Percentiles rank a stretch among this genome's conserved stretches.
phyloP scores from a whole-genome alignment of 1,140 invertebrate genomes.

The Drosophila persimilis region DNA sequence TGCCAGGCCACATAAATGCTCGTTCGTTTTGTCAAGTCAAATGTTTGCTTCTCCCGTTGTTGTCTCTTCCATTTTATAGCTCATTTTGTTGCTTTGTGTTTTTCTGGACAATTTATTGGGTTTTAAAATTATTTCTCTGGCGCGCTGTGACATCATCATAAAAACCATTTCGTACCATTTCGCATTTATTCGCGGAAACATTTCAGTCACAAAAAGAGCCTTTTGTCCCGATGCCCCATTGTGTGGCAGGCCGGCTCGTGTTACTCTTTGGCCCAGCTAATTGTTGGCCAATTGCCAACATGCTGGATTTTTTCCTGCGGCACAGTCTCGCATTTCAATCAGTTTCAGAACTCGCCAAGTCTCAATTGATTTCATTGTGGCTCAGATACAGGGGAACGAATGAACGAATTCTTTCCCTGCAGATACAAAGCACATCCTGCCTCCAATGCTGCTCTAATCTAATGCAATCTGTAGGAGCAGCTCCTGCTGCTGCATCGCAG shows the following conservation, averaged over 20 bases:
- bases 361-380: slow-evolving; percentile 31
- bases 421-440: slow-evolving; percentile 26
- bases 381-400: background rate
- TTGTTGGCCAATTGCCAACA: slow-evolving; percentile 35
- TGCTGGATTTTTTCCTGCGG: background rate
- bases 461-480: slow-evolving; percentile 38
- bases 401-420: slow-evolving; percentile 11
- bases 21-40: slow-evolving; percentile 54
- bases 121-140: slow-evolving; percentile 60
- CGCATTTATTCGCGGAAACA: slow-evolving; percentile 36
- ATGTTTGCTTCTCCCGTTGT: slow-evolving; percentile 26
- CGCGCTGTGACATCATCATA: slow-evolving; percentile 60
- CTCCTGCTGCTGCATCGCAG: slow-evolving; percentile 31
- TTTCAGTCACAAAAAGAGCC: slow-evolving; percentile 9
- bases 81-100: slow-evolving; percentile 43
- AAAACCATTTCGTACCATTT: slow-evolving; percentile 4
- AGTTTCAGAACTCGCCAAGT: slow-evolving; percentile 13
- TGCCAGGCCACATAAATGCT: slow-evolving; percentile 45
- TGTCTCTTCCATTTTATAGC: slow-evolving; percentile 35
- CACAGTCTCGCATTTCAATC: slow-evolving; percentile 25
- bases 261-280: slow-evolving; percentile 9
- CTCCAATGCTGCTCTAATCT: slow-evolving; percentile 24
- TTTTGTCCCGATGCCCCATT: slow-evolving; percentile 22
- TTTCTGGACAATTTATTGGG: slow-evolving; percentile 55
- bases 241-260: background rate